Evolutionary conservation across 2,888 invertebrate genomes (phyloP), one percentile per base, ranked within the genome.

Genomic region (Flexamia atlantica): DNA sequence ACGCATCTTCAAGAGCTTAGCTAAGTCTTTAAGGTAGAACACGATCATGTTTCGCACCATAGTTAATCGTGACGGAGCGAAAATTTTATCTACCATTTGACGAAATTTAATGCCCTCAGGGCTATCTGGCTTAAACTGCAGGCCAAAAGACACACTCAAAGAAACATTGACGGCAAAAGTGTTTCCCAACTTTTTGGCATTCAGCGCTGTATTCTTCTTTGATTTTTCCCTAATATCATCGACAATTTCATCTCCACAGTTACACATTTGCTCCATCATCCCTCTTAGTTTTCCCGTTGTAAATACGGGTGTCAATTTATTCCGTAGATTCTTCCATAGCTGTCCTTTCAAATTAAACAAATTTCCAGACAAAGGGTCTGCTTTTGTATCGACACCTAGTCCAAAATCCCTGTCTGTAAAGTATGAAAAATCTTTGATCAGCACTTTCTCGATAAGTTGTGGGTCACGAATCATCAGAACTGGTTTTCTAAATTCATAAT

Each of bases 61-160:
- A 14, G 53, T 36, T 20, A 42, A 1, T 14, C 70, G 68, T 12
- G 68, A 64, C 0, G 76, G 80, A 32, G 46, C 64, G 9, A 82
- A 76, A 23, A 83, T 17, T 46, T 40, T 40, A 20, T 79, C 60
- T 5, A 46, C 30, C 83, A 84, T 87, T 84, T 12, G 88, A 85
- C 90, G 90, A 88, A 93, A 93, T 87, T 93, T 92, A 0, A 93
- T 92, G 68, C 92, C 89, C 0, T 92, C 90, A 88, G 92, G 90
- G 68, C 91, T 90, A 87, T 93, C 92, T 36, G 92, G 92, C 87
- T 93, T 92, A 86, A 93, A 92, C 86, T 93, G 92, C n/a, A 93
- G 90, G 0, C 88, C 88, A 85, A 88, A 88, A 12, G 88, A 88
- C 64, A 88, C 87, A 2, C 87, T 85, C 3, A 88, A 87, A 25